Evolutionary conservation across 2,888 invertebrate species (phyloP), one percentile per base, ranked within the genome.

Genomic region (Drosophila nr. perissopoda): DNA sequence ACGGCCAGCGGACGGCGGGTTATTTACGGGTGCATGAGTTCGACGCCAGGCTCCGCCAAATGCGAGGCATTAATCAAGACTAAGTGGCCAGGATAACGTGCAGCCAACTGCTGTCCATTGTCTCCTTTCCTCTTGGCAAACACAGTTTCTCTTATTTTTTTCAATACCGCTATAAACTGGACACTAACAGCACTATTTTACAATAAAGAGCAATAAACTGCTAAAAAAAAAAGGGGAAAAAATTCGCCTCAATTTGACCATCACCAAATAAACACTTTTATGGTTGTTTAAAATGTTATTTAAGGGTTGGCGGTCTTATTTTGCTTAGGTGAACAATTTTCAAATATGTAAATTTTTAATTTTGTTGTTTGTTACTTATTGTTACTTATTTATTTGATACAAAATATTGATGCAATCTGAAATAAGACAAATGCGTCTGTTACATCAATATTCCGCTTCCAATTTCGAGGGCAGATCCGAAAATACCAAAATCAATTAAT

Each of bases 51-150:
- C 49, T 68, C 56, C 52, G 65, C 65, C 73, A 78, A 76, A 70
- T 78, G 74, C 66, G 80, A 72, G 77, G 81, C 85, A 89, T 85
- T 89, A 85, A 85, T 85, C 85, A 85, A 89, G 79, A 68, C 85
- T 87, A 89, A 85, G 89, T 85, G 84, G 73, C 73, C 72, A 66
- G 87, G 82, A 87, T 89, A 81, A 79, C 70, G 77, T 75, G 66
- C 71, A 70, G 64, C 63, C 69, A 70, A 70, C 65, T 76, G 67
- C 79, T 63, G 57, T 66, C 34, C 49, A 21, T 33, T 53, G 61
- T 16, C 45, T 25, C 45, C 25, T 16, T 65, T 57, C 70, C 75
- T 58, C 53, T 48, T 62, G 59, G 51, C 48, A 62, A 78, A 16
- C 51, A 33, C 61, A 36, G 42, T 5, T 49, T 40, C 27, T 54